Evolutionary conservation across 1,140 invertebrate species (phyloP), one percentile per base, ranked within the genome.

Genomic region (Drosophila bocqueti): DNA sequence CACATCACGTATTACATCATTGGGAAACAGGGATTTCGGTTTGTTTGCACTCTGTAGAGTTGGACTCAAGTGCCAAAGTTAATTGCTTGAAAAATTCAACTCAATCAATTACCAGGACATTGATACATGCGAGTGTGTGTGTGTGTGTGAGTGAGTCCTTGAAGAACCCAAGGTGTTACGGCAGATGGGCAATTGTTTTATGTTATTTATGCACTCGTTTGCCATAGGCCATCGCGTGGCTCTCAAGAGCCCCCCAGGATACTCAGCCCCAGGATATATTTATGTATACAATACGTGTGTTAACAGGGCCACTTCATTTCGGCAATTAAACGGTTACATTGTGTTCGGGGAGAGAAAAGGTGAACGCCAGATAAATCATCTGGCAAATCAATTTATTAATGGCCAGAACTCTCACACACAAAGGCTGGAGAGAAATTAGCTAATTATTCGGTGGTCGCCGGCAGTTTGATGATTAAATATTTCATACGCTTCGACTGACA

Each of bases 71-170:
- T 84, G 85, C 50, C 67, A 52, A 72, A 79, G 67, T 84, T 90
- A 89, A 89, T 90, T 89, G 85, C 78, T 68, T 89, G 81, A 89
- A 89, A 89, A 89, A 89, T 90, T 84, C 52, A 84, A 79, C 78
- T 79, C 85, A 84, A 89, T 89, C 85, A 90, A 90, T 79, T 81
- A 57, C 76, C 26, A 62, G 69, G 52, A 64, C 69, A 59, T 60
- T 67, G 73, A 65, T 50, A 75, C 45, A 54, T 24, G 36, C 26
- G 8, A 24, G 38, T 34, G 29, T 40, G 47, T n/a, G 29, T 40
- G 47, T n/a, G 26, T 16, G 2, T 21, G 21, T 21, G 21, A 24
- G 38, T 11, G 46, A 21, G 43, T 65, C 47, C 47, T 50, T 52
- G 42, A 65, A 65, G 63, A 58, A 40, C 36, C 40, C 50, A 79